These are phyloP conservation scores for Ispidina lecontei DNA, from an alignment of 2,797 vertebrate genomes.

Conservation along the genomic window DNA sequence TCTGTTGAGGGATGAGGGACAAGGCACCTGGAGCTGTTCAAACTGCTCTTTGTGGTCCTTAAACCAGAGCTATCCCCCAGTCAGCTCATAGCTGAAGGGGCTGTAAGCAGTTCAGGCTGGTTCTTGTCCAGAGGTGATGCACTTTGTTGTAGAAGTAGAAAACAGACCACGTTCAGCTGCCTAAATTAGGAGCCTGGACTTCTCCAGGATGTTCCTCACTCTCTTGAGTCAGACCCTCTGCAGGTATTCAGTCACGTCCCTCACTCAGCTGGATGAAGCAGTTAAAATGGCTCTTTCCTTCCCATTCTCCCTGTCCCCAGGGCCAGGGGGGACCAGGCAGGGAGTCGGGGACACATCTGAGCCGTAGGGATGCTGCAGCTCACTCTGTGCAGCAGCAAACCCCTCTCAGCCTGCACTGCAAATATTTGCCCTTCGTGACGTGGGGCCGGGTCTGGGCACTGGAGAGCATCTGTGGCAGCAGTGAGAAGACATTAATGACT, in stretches of 20 bases:
- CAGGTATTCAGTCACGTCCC: accelerated
- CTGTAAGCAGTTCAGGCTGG: background rate
- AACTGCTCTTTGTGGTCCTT: background rate
- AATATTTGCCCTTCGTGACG: background rate
- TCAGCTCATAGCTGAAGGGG: accelerated
- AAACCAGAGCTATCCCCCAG: background rate
- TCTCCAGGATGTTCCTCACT: background rate
- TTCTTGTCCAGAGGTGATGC: background rate
- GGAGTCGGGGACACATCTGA: background rate
- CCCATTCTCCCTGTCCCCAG: background rate
- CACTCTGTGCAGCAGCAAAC: background rate
- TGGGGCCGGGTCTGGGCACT: background rate
- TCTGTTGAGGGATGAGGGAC: accelerated
- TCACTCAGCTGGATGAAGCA: accelerated
- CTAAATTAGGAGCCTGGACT: background rate
- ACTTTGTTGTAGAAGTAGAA: background rate
- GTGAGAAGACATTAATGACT: background rate
- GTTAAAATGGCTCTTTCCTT: background rate
- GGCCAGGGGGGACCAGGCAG: accelerated
- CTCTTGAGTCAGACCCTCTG: background rate
- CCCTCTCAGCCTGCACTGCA: background rate
- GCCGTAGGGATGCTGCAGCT: background rate
- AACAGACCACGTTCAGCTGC: background rate
- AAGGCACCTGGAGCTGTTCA: background rate
- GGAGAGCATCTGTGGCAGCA: background rate